Evolutionary conservation across 1,140 invertebrate species (phyloP).

Genomic region (Tachypleus tridentatus): DNA sequence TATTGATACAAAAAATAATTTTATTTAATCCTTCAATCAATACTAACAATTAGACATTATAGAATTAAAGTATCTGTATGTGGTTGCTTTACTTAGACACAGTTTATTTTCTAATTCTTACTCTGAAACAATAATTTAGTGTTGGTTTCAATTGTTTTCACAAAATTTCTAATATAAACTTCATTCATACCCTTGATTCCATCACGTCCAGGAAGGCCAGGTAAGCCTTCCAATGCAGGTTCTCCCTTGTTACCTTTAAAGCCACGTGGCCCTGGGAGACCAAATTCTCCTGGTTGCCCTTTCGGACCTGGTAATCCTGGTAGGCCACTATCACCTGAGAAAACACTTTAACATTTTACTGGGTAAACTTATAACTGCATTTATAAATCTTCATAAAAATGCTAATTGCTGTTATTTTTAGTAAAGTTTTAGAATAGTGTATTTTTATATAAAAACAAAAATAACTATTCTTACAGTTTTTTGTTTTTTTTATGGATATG

Average conservation of each 20-base stretch:
- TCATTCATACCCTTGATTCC: constrained; percentile 41
- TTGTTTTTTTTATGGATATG: too few species aligned
- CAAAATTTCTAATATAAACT: constrained; percentile 38
- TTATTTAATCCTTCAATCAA: too few species aligned
- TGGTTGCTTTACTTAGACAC: not conserved
- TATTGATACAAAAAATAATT: too few species aligned
- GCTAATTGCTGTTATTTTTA: not conserved
- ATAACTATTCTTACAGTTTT: too few species aligned
- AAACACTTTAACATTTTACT: not conserved
- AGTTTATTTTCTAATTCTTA: constrained; percentile 40
- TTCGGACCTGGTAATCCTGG: constrained; percentile 41
- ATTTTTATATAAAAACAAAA: too few species aligned
- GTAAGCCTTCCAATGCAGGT: constrained; percentile 43
- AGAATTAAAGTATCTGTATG: not conserved
- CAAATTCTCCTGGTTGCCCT: constrained; percentile 42
- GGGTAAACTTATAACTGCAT: not conserved
- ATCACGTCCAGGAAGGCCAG: constrained; percentile 28
- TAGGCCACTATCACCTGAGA: constrained; percentile 36
- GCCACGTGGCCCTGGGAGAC: constrained; percentile 48
- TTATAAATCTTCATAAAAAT: not conserved
- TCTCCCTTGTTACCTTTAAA: constrained; percentile 43
- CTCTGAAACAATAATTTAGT: constrained; percentile 8
- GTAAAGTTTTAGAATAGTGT: too few species aligned
- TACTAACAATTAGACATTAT: too few species aligned
- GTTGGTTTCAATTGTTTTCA: constrained; percentile 41